Percentiles rank a stretch among this genome's conserved stretches.
phyloP scores from a whole-genome alignment of 2,797 vertebrate genomes.

The Anolis apletophallus region DNA sequence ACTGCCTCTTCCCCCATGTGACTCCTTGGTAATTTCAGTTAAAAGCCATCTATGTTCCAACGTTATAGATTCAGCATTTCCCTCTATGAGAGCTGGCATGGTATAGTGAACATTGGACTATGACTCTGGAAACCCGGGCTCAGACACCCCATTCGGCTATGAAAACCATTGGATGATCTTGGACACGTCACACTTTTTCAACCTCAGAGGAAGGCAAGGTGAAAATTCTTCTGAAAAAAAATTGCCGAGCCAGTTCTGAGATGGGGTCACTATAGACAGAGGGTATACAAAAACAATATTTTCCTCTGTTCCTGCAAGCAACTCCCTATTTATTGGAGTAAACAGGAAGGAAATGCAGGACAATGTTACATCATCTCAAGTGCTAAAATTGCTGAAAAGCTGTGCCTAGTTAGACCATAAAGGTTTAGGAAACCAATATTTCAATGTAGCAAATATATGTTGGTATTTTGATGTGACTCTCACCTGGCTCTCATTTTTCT shows the following conservation, averaged over 20 bases:
- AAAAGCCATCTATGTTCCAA: background rate
- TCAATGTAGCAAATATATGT: background rate
- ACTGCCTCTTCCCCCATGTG: background rate
- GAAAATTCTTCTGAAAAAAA: no score
- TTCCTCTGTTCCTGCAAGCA: background rate
- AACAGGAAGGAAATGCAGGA: background rate
- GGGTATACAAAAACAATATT: background rate
- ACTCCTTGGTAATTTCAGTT: background rate
- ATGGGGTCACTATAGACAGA: no score
- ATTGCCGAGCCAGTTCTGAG: no score
- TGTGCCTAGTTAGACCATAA: background rate
- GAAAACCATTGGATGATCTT: no score
- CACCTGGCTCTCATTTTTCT: slow-evolving; percentile 52
- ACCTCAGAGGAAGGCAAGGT: no score
- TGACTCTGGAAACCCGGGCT: no score
- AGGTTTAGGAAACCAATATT: background rate
- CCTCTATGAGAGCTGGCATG: no score
- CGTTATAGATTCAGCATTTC: background rate
- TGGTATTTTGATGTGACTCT: slow-evolving; percentile 50
- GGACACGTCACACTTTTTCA: no score
- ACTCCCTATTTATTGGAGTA: no score
- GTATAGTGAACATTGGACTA: no score
- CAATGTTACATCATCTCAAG: background rate
- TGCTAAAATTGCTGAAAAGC: background rate
- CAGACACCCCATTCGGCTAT: no score